These are phyloP conservation scores for Scopus umbretta DNA, from an alignment of 2,113 vertebrate genomes.

Conservation along the genomic window DNA sequence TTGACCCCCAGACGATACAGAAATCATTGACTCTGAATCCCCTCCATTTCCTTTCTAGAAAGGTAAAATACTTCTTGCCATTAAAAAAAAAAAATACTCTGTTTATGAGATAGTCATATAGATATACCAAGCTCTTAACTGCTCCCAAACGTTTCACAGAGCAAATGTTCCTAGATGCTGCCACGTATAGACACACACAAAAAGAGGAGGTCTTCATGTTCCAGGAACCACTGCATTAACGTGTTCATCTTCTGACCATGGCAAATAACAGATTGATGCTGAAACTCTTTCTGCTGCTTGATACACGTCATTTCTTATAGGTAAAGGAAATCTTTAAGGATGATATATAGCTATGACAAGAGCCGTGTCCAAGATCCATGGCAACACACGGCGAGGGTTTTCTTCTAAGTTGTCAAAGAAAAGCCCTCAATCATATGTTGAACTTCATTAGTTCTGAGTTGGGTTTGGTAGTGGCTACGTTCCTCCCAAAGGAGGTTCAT, in stretches of 20 bases:
- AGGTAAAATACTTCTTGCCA: background rate
- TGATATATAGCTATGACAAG: background rate
- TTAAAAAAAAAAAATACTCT: background rate
- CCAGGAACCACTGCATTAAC: background rate
- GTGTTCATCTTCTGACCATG: background rate
- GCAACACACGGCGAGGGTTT: background rate
- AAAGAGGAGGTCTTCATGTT: background rate
- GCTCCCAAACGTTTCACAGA: background rate
- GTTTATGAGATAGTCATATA: background rate
- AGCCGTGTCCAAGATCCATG: background rate
- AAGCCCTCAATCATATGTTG: background rate
- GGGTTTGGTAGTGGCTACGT: background rate
- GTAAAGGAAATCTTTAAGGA: background rate
- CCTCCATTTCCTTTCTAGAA: background rate
- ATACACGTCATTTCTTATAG: background rate
- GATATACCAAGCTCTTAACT: background rate
- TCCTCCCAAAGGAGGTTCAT: background rate
- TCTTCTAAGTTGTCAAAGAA: background rate
- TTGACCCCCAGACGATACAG: background rate
- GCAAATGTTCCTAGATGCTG: background rate
- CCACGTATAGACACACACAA: background rate
- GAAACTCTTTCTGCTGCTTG: background rate
- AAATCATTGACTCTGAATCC: background rate
- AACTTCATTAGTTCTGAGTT: background rate
- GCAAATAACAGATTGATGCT: background rate